Percentiles rank a stretch among this genome's conserved stretches.
phyloP scores from a whole-genome alignment of 2,797 vertebrate species.

The Sebastes alutus region DNA sequence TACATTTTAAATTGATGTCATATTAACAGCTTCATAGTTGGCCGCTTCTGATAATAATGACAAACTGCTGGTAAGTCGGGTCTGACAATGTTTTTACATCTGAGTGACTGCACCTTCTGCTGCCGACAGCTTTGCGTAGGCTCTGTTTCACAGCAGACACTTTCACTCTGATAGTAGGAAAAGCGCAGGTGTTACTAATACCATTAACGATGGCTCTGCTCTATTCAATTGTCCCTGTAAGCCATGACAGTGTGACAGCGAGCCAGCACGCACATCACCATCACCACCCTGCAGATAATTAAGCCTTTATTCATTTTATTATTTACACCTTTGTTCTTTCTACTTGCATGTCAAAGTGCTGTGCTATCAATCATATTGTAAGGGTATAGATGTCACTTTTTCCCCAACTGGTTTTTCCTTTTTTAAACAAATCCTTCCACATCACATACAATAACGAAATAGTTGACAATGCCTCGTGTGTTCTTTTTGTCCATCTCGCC shows the following conservation, averaged over 20 bases:
- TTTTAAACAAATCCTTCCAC: neutral
- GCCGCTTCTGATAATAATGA: neutral
- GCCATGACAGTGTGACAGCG: neutral
- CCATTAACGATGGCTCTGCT: neutral
- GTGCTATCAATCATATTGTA: neutral
- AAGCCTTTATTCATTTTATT: neutral
- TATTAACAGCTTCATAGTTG: neutral
- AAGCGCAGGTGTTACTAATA: constrained; percentile 2
- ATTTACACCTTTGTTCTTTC: neutral
- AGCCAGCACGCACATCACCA: neutral
- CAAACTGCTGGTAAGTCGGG: neutral
- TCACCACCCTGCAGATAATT: neutral
- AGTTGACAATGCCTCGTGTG: neutral
- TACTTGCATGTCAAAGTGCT: neutral
- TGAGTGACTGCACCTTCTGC: constrained; percentile 18
- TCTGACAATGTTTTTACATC: constrained; percentile 3
- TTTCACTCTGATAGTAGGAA: constrained; percentile 3
- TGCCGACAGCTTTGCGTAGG: neutral
- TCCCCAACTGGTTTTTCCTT: neutral
- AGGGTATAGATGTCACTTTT: neutral
- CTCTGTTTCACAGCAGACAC: neutral
- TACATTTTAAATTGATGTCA: neutral
- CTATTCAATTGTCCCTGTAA: neutral
- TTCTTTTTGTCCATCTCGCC: constrained; percentile 9
- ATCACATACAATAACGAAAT: neutral